Percentiles rank a stretch among this genome's conserved stretches.
Conservation (phyloP, 2,113 vertebrate genomes). For the Grus americana region DNA sequence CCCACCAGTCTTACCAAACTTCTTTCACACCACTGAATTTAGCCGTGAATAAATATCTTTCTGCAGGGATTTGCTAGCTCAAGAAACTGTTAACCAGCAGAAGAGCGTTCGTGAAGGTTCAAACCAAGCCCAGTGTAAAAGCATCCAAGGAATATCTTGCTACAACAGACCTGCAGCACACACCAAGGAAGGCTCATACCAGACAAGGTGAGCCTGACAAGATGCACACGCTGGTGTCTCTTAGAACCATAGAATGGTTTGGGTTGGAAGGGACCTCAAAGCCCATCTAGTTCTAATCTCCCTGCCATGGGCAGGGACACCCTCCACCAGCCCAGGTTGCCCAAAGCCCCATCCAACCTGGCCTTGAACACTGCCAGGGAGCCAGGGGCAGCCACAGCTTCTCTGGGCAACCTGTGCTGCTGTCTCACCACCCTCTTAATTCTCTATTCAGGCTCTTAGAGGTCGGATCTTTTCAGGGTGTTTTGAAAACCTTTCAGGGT, state of each 20-base stretch:
- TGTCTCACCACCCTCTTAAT: neutral
- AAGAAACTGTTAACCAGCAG: neutral
- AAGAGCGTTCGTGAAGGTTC: fast-evolving
- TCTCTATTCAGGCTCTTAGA: neutral
- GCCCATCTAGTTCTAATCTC: too few species aligned
- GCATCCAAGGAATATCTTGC: neutral
- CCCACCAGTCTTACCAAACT: neutral
- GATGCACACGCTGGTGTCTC: neutral
- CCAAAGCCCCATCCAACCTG: too few species aligned
- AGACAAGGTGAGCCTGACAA: neutral
- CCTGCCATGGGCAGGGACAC: too few species aligned
- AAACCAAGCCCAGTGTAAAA: neutral
- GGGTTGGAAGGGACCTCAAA: too few species aligned
- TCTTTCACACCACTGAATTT: neutral
- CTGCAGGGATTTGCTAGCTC: neutral
- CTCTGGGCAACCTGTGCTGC: too few species aligned
- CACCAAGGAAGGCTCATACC: neutral
- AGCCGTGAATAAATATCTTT: neutral
- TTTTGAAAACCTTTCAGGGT: neutral
- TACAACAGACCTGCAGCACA: neutral
- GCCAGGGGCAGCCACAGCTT: too few species aligned
- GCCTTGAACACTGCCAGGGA: too few species aligned
- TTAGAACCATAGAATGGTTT: too few species aligned
- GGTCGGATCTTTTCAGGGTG: neutral
- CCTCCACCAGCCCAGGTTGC: too few species aligned